Percentiles rank a stretch among this genome's conserved stretches.
These are phyloP conservation scores for Austrolebias charrua DNA, from an alignment of 2,797 vertebrate species.

Conservation along the genomic window DNA sequence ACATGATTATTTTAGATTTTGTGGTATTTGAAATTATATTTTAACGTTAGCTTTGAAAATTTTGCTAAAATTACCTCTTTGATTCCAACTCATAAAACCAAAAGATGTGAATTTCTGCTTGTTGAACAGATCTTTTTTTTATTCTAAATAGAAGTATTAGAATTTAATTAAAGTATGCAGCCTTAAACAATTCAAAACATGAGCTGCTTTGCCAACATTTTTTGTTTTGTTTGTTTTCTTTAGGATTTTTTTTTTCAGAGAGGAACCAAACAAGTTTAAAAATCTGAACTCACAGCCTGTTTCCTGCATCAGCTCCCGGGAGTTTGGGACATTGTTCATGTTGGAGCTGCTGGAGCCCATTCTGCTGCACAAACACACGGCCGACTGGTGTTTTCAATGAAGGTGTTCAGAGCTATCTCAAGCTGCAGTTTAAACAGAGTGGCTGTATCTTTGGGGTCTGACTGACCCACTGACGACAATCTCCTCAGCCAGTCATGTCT, in stretches of 20 bases:
- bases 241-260: background rate
- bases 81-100: no score
- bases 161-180: background rate
- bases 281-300: conserved; percentile 69
- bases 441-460: background rate
- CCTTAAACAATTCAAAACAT: background rate
- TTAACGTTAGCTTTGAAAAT: no score
- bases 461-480: background rate
- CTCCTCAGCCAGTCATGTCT: conserved; percentile 27
- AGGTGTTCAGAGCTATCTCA: background rate
- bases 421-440: background rate
- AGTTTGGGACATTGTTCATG: conserved; percentile 54
- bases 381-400: background rate
- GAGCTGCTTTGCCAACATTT: background rate
- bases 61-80: no score
- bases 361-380: conserved; percentile 8
- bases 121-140: no score
- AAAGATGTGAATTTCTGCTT: no score
- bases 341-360: conserved; percentile 71
- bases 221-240: no score
- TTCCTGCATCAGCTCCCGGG: conserved; percentile 63
- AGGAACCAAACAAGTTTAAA: background rate
- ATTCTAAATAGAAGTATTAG: no score
- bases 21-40: no score
- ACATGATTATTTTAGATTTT: no score